These are phyloP conservation scores for Sphyrna mokarran DNA, from an alignment of 2,113 vertebrate species.

Conservation along the genomic window DNA sequence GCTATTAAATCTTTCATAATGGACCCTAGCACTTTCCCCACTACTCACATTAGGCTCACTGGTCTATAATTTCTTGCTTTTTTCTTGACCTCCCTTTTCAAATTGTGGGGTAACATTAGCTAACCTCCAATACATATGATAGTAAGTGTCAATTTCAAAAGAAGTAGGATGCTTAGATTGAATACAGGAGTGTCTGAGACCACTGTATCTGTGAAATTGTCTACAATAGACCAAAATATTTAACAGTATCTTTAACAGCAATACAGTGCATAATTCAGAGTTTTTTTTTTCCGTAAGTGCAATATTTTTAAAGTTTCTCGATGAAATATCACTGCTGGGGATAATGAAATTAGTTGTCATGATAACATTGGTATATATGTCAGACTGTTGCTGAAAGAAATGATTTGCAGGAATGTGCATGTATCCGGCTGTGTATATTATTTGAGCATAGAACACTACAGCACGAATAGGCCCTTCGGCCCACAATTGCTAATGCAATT, in stretches of 20 bases:
- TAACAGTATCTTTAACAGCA: neutral
- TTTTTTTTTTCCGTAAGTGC: neutral
- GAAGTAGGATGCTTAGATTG: neutral
- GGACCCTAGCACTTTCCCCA: too few species aligned
- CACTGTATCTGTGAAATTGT: neutral
- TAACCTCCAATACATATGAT: too few species aligned
- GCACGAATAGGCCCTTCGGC: too few species aligned
- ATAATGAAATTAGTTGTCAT: neutral
- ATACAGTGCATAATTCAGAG: neutral
- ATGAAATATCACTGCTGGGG: neutral
- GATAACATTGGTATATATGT: neutral
- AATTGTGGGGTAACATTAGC: too few species aligned
- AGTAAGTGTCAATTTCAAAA: neutral
- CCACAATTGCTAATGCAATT: neutral
- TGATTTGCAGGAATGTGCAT: neutral
- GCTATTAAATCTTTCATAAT: too few species aligned
- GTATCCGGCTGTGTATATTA: neutral
- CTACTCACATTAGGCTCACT: too few species aligned
- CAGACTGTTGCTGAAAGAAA: neutral
- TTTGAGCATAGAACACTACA: too few species aligned
- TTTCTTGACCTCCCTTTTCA: too few species aligned
- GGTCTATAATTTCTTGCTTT: too few species aligned
- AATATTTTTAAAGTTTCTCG: neutral
- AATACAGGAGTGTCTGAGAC: neutral
- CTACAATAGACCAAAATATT: neutral